Evolutionary conservation across 2,888 invertebrate genomes (phyloP).

Genomic region (Hemistola chrysoprasaria): DNA sequence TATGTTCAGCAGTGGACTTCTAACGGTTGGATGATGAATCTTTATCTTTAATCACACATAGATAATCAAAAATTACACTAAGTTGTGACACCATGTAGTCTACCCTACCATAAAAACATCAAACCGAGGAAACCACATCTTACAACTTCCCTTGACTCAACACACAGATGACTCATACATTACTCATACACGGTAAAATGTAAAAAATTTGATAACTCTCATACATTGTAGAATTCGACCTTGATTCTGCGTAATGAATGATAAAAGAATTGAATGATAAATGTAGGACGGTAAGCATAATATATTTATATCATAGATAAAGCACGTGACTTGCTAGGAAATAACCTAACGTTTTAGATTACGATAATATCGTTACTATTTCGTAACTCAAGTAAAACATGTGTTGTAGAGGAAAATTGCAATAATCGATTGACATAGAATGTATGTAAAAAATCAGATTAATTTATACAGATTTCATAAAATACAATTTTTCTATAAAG

Average conservation of each 20-base stretch:
- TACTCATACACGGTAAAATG: conserved; percentile 48
- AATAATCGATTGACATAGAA: no score
- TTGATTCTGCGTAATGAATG: conserved; percentile 29
- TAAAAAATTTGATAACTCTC: conserved; percentile 49
- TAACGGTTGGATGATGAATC: no score
- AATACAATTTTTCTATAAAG: no score
- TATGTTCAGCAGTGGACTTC: no score
- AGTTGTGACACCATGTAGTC: conserved; percentile 20
- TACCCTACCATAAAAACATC: conserved; percentile 28
- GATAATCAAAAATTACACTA: background rate
- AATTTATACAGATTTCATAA: no score
- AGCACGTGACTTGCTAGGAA: no score
- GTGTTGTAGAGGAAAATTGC: no score
- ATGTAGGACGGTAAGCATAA: conserved; percentile 1
- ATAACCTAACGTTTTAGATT: no score
- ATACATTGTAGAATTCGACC: conserved; percentile 38
- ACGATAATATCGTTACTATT: no score
- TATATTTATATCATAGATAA: background rate
- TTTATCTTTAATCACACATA: no score
- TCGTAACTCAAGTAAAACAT: no score
- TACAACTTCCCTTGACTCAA: conserved; percentile 28
- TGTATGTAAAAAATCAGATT: no score
- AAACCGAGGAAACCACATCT: conserved; percentile 20
- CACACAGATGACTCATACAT: conserved; percentile 45
- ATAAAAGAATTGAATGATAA: conserved; percentile 15